Base-by-base conservation (phyloP, 2,113 vertebrate species). In the Nesogale talazaci region DNA sequence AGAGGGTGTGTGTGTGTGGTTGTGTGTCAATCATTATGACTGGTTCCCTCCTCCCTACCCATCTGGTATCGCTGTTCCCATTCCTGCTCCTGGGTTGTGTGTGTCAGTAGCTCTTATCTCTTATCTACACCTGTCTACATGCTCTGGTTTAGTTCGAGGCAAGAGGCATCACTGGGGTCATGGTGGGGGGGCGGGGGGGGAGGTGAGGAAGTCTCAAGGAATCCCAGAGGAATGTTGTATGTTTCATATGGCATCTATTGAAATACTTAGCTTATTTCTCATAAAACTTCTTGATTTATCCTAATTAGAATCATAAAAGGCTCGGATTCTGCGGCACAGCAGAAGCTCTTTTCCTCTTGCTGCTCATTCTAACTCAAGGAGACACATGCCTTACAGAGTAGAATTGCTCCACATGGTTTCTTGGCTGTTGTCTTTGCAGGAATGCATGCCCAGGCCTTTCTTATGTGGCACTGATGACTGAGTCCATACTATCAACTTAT, bases 271-370 rank as follows among this genome's bases (percentile, higher is more conserved):
- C 70, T 86, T 83, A 23, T 42, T 84, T 86, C 67, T 81, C 25
- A 34, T 31, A 88, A 82, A 80, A 72, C 2, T n/a, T 16, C 74
- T 38, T 65, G 38, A 69, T 69, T 94, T 75, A 75, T 69, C 36
- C 69, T 94, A 67, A 31, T 46, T 15, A 91, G 70, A 94, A 94
- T 40, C 34, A 88, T 42, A 94, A 83, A 93, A 40, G 25, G 5
- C 34, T 88, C 23, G 83, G 74, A 46, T 86, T 90, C 34, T 75
- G 19, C 92, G 80, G 27, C 46, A 83, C 3, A 84, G 40, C 17
- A 56, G 65, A 67, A 14, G 65, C 16, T 29, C 14, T 67, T 6
- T 67, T 67, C 65, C 29, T 22, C 31, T 67, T 67, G 29, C 29
- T 67, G 14, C 31, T 10, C 46, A 52, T 52, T 52, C 46, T 52